Evolutionary conservation across 2,888 invertebrate species (phyloP).

Genomic region (Smittia sp.): DNA sequence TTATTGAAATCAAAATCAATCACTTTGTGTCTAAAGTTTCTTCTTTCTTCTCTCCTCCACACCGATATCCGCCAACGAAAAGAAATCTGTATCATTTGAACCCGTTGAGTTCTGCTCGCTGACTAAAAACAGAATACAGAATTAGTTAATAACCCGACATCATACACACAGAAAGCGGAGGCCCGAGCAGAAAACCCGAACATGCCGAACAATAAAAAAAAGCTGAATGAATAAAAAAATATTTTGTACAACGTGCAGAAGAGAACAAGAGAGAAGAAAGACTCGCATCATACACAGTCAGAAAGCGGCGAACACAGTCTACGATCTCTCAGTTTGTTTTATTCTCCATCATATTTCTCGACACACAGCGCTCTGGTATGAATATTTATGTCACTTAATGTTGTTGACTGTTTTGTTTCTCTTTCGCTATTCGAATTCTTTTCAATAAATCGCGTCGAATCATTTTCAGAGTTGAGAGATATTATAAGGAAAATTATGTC

Average conservation of each 20-base stretch:
- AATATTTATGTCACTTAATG: constrained; percentile 12
- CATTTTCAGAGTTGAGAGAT: neutral
- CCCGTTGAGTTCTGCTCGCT: constrained; percentile 39
- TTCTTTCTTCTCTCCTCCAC: constrained; percentile 25
- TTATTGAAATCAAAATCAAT: neutral
- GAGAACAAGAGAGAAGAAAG: constrained; percentile 25
- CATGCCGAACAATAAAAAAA: constrained; percentile 41
- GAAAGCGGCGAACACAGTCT: neutral
- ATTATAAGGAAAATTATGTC: constrained; percentile 25
- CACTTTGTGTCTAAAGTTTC: neutral
- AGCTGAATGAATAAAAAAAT: constrained; percentile 38
- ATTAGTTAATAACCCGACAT: constrained; percentile 41
- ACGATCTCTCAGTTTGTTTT: constrained; percentile 18
- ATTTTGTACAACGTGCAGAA: constrained; percentile 28
- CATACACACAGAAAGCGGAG: constrained; percentile 32
- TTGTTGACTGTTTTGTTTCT: neutral
- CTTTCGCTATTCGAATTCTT: neutral
- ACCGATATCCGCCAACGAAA: constrained; percentile 15
- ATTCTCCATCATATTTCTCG: constrained; percentile 37
- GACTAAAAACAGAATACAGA: constrained; percentile 41
- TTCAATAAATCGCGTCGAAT: neutral
- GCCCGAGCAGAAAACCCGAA: constrained; percentile 38
- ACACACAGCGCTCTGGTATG: constrained; percentile 12
- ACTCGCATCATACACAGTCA: constrained; percentile 1
- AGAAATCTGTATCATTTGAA: constrained; percentile 36